Conservation (phyloP, 2,113 vertebrate species). For the Paratilapia polleni region DNA sequence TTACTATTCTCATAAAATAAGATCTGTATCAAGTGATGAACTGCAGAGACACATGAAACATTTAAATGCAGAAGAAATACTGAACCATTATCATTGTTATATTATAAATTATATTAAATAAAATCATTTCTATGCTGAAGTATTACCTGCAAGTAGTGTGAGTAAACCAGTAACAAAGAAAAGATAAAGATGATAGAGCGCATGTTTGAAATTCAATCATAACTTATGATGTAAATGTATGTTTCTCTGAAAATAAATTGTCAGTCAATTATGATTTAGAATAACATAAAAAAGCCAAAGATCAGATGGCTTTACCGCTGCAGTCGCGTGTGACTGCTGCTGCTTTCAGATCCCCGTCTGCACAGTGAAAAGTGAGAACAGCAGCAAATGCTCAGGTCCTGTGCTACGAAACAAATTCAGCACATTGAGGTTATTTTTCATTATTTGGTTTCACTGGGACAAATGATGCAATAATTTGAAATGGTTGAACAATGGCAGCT, state of each 20-base stretch:
- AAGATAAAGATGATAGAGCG: neutral
- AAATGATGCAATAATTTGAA: neutral
- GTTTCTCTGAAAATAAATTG: neutral
- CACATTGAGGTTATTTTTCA: neutral
- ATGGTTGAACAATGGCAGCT: neutral
- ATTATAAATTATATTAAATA: too few species aligned
- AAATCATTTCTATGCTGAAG: neutral
- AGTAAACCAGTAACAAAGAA: neutral
- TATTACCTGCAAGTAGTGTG: neutral
- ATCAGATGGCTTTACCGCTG: neutral
- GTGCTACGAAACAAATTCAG: neutral
- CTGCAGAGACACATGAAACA: neutral
- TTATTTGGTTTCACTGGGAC: neutral
- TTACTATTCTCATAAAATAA: neutral
- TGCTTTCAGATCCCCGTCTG: neutral
- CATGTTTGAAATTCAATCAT: neutral
- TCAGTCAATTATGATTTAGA: neutral
- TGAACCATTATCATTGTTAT: too few species aligned
- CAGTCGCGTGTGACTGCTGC: conserved; percentile 12
- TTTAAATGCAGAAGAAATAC: neutral
- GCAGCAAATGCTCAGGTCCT: neutral
- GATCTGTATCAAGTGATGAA: neutral
- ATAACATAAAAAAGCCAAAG: neutral
- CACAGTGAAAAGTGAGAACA: neutral
- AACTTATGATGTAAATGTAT: neutral